These are phyloP conservation scores for Argyresthia goedartella DNA, from an alignment of 2,888 invertebrate species.

Conservation along the genomic window DNA sequence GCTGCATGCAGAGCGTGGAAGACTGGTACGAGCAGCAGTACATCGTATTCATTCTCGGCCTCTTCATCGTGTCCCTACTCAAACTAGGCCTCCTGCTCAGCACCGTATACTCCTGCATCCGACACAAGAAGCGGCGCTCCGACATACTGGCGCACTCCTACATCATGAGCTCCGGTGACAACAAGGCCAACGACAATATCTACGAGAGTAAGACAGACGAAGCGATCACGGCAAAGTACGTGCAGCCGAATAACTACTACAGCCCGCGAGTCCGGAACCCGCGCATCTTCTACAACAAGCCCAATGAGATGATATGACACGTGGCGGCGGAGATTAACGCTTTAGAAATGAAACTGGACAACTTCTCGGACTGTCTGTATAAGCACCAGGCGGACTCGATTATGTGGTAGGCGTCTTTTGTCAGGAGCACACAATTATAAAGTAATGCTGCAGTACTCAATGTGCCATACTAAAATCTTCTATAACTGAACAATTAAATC, in stretches of 20 bases:
- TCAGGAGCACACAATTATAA: not conserved
- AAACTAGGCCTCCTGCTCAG: slow-evolving; percentile 80
- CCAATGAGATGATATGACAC: slow-evolving; percentile 67
- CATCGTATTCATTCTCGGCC: slow-evolving; percentile 74
- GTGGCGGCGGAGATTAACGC: slow-evolving; percentile 68
- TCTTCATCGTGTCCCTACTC: slow-evolving; percentile 77
- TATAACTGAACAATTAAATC: not conserved
- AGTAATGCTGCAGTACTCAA: not conserved
- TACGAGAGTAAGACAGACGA: slow-evolving; percentile 54
- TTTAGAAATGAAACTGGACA: slow-evolving; percentile 63
- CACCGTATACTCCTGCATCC: slow-evolving; percentile 79
- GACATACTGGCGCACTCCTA: slow-evolving; percentile 51
- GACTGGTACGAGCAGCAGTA: slow-evolving; percentile 85
- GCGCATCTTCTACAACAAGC: slow-evolving; percentile 53
- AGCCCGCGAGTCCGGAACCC: slow-evolving; percentile 59
- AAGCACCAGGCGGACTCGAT: slow-evolving; percentile 72
- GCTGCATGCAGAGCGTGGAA: slow-evolving; percentile 78
- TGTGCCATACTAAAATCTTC: not conserved
- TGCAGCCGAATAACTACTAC: slow-evolving; percentile 62
- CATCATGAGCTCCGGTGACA: slow-evolving; percentile 44
- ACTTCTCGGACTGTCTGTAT: slow-evolving; percentile 60
- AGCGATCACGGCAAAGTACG: slow-evolving; percentile 53
- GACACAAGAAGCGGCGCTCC: slow-evolving; percentile 65
- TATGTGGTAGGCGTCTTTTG: slow-evolving; percentile 65
- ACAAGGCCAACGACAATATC: slow-evolving; percentile 48